Conservation (phyloP, 2,797 vertebrate genomes). For the Thunnus albacares region DNA sequence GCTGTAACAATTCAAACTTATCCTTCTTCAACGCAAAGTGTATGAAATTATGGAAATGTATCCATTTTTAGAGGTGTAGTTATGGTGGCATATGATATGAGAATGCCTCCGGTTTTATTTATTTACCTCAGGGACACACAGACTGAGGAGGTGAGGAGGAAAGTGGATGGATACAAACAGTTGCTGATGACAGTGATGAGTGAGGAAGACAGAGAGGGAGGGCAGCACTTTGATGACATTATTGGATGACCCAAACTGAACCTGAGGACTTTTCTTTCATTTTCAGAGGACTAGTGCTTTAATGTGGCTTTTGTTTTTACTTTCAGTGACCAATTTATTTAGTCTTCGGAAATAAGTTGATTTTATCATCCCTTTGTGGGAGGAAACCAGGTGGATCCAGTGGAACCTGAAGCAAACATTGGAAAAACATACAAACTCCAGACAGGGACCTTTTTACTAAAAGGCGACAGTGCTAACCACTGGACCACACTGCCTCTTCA, state of each 20-base stretch:
- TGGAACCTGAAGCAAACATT: neutral
- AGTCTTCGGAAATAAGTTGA: neutral
- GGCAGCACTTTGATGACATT: slow-evolving; percentile 84
- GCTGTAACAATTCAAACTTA: slow-evolving; percentile 1
- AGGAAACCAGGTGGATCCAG: neutral
- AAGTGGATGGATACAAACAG: slow-evolving; percentile 74
- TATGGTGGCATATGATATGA: neutral
- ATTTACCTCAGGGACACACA: slow-evolving; percentile 52
- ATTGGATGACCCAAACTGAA: slow-evolving; percentile 61
- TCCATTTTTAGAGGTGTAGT: neutral
- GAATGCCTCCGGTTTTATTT: slow-evolving; percentile 32
- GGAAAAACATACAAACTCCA: neutral
- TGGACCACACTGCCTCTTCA: too few species aligned
- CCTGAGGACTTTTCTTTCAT: slow-evolving; percentile 39
- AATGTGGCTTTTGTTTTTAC: neutral
- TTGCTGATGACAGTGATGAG: slow-evolving; percentile 62
- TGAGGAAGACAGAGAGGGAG: slow-evolving; percentile 61
- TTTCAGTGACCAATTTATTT: neutral
- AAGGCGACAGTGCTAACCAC: neutral
- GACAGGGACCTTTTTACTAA: neutral
- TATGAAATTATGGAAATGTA: slow-evolving; percentile 15
- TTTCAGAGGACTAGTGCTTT: slow-evolving; percentile 32
- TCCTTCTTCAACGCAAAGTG: neutral
- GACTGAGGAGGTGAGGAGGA: slow-evolving; percentile 54
- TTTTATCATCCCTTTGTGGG: neutral